Conservation (phyloP, 2,888 invertebrate species). For the Iselma pallidipennis region DNA sequence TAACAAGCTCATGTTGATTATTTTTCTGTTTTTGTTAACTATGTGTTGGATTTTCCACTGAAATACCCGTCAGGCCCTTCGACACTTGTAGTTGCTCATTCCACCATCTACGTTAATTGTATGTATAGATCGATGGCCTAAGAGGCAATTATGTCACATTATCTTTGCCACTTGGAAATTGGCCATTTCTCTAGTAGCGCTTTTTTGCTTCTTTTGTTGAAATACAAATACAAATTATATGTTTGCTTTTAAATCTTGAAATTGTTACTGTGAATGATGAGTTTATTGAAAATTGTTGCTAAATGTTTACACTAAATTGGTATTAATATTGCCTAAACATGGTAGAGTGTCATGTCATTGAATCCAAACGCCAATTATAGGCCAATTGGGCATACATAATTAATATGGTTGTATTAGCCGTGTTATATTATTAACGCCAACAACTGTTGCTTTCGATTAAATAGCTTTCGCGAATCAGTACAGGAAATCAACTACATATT, state of each 20-base stretch:
- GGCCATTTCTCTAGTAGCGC: not conserved
- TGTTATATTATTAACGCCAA: slow-evolving; percentile 55
- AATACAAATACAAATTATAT: no score
- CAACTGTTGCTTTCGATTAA: slow-evolving; percentile 53
- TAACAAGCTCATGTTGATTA: not conserved
- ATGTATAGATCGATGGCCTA: slow-evolving; percentile 43
- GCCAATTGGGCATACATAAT: slow-evolving; percentile 57
- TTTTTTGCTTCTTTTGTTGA: no score
- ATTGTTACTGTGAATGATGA: not conserved
- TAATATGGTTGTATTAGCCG: slow-evolving; percentile 55
- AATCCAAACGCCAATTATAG: slow-evolving; percentile 57
- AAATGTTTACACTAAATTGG: slow-evolving; percentile 42
- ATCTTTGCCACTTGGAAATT: slow-evolving; percentile 5
- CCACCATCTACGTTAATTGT: slow-evolving; percentile 36
- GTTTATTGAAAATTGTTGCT: not conserved
- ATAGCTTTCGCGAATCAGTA: slow-evolving; percentile 10
- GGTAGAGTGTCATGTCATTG: slow-evolving; percentile 52
- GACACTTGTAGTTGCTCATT: slow-evolving; percentile 14
- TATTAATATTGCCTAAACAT: slow-evolving; percentile 51
- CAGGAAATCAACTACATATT: slow-evolving; percentile 5
- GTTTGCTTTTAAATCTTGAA: no score
- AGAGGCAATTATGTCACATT: slow-evolving; percentile 45
- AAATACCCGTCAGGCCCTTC: not conserved
- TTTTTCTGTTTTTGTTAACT: not conserved
- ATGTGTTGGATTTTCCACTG: not conserved